Percentiles rank a stretch among this genome's conserved stretches.
These are phyloP conservation scores for Pachyramphus minor DNA, from an alignment of 2,113 vertebrate species.

Conservation along the genomic window DNA sequence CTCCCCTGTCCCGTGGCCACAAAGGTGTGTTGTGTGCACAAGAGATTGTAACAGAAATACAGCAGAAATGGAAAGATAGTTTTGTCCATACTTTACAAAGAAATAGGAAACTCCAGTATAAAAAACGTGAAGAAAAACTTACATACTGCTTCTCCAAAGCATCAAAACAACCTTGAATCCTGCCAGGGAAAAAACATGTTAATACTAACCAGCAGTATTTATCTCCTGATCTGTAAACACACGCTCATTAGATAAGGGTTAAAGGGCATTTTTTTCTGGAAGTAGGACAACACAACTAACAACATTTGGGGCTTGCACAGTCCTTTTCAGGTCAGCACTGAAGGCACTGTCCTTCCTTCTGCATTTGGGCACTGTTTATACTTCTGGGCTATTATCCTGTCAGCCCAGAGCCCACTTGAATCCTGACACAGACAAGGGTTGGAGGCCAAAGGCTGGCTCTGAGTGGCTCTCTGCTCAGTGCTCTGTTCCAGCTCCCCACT, in stretches of 20 bases:
- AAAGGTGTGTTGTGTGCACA: neutral
- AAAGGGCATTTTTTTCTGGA: neutral
- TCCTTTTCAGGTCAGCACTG: neutral
- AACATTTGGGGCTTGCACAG: neutral
- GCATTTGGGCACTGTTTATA: neutral
- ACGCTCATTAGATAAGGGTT: neutral
- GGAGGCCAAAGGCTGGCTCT: neutral
- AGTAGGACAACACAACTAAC: neutral
- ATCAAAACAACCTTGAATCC: slow-evolving; percentile 80
- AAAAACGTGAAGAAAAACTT: slow-evolving; percentile 48
- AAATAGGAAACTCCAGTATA: neutral
- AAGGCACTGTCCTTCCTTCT: neutral
- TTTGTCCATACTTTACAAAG: neutral
- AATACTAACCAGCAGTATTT: slow-evolving; percentile 14
- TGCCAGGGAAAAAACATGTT: slow-evolving; percentile 53
- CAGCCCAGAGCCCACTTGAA: neutral
- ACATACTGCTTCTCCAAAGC: slow-evolving; percentile 79
- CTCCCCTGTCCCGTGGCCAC: neutral
- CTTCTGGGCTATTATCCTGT: neutral
- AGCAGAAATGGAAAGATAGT: neutral
- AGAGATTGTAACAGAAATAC: neutral
- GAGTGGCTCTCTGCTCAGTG: neutral
- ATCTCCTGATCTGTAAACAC: slow-evolving; percentile 38
- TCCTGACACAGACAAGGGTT: neutral
- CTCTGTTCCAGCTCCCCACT: neutral